phyloP scores from a whole-genome alignment of 2,797 vertebrate genomes.

The Allobates femoralis region DNA sequence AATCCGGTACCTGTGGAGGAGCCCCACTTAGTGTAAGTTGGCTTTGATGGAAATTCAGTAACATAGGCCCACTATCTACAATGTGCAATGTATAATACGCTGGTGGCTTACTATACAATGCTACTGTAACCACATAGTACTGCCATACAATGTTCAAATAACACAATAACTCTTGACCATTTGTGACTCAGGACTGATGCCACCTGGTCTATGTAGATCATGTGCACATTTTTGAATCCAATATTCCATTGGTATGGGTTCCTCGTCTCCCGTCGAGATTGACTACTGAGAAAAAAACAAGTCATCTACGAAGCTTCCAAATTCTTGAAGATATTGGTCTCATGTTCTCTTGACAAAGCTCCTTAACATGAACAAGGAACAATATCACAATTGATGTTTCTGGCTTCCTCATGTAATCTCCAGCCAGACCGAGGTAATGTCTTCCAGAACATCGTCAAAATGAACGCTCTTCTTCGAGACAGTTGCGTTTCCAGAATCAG shows the following conservation, averaged over 20 bases:
- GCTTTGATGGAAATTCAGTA: no score
- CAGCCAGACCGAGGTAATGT: slow-evolving; percentile 52
- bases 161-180: neutral
- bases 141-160: neutral
- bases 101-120: no score
- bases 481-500: slow-evolving; percentile 66
- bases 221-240: neutral
- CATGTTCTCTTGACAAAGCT: slow-evolving; percentile 22
- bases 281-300: neutral
- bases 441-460: slow-evolving; percentile 51
- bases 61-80: no score
- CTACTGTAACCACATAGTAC: neutral
- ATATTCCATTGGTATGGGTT: neutral
- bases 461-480: neutral
- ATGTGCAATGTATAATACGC: no score
- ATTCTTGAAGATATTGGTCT: neutral
- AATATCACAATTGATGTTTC: slow-evolving; percentile 53
- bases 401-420: slow-evolving; percentile 29
- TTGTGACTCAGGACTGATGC: neutral
- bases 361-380: slow-evolving; percentile 24
- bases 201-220: neutral
- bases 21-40: no score
- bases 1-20: no score
- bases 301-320: neutral
- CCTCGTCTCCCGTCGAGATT: neutral